phyloP scores from a whole-genome alignment of 2,113 vertebrate species.

The Chaetura pelagica region DNA sequence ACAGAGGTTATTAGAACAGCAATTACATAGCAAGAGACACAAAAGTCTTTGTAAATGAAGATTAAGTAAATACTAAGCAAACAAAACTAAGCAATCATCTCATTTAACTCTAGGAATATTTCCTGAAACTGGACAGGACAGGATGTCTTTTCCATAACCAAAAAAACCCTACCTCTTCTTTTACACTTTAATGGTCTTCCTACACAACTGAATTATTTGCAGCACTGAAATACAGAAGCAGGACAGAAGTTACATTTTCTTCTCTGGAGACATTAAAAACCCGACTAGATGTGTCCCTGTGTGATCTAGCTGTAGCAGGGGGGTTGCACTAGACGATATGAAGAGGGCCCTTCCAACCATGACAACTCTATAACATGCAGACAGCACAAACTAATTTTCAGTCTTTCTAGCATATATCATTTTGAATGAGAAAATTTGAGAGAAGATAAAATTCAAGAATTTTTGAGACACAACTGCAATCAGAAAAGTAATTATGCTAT shows the following conservation, averaged over 20 bases:
- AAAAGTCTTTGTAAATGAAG: background rate
- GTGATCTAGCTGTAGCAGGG: too few species aligned
- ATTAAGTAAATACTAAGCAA: background rate
- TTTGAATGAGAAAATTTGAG: background rate
- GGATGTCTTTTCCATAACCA: background rate
- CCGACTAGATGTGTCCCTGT: too few species aligned
- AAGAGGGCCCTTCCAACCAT: too few species aligned
- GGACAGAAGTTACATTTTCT: background rate
- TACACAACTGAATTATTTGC: background rate
- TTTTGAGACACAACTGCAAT: background rate
- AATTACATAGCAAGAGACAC: background rate
- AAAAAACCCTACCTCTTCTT: fast-evolving
- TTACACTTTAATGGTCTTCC: background rate
- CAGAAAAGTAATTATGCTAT: background rate
- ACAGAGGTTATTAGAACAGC: background rate
- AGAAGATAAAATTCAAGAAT: background rate
- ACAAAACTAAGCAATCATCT: background rate
- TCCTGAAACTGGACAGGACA: background rate
- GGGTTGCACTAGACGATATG: too few species aligned
- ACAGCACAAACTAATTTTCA: background rate
- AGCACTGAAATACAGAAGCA: background rate
- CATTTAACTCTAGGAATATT: background rate
- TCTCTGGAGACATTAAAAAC: too few species aligned
- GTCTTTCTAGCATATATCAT: background rate
- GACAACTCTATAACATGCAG: background rate